Conservation (phyloP, 2,888 invertebrate genomes). For the Dendrolimus houi region DNA sequence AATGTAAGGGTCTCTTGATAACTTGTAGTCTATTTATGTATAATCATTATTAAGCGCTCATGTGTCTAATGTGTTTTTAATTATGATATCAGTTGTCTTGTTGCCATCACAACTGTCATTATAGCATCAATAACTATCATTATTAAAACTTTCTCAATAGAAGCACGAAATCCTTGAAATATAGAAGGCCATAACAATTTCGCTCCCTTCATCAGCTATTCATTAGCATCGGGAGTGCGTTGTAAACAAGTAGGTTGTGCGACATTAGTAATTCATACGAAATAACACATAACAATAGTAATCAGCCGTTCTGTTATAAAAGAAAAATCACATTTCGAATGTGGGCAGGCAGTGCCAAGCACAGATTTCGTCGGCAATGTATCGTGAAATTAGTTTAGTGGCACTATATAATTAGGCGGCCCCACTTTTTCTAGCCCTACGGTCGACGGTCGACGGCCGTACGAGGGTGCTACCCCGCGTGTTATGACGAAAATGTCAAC, state of each 20-base stretch:
- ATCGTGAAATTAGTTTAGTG: slow-evolving; percentile 77
- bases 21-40: too few relatives aligned
- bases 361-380: slow-evolving; percentile 75
- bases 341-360: slow-evolving; percentile 69
- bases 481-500: slow-evolving; percentile 74
- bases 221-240: slow-evolving; percentile 40
- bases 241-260: slow-evolving; percentile 31
- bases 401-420: slow-evolving; percentile 75
- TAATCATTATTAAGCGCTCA: too few relatives aligned
- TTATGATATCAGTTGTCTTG: neutral
- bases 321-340: slow-evolving; percentile 64
- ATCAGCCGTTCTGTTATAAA: slow-evolving; percentile 60
- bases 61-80: slow-evolving; percentile 1
- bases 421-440: slow-evolving; percentile 66
- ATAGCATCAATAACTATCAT: slow-evolving; percentile 13
- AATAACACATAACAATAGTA: slow-evolving; percentile 70
- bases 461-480: slow-evolving; percentile 39
- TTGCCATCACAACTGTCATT: too few relatives aligned
- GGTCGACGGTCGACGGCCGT: slow-evolving; percentile 22
- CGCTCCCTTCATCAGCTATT: slow-evolving; percentile 42
- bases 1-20: too few relatives aligned
- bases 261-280: slow-evolving; percentile 66
- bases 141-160: slow-evolving; percentile 19
- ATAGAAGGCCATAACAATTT: slow-evolving; percentile 37
- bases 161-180: slow-evolving; percentile 33